Evolutionary conservation across 1,140 invertebrate species (phyloP).

Genomic region (Drosophila sp.): DNA sequence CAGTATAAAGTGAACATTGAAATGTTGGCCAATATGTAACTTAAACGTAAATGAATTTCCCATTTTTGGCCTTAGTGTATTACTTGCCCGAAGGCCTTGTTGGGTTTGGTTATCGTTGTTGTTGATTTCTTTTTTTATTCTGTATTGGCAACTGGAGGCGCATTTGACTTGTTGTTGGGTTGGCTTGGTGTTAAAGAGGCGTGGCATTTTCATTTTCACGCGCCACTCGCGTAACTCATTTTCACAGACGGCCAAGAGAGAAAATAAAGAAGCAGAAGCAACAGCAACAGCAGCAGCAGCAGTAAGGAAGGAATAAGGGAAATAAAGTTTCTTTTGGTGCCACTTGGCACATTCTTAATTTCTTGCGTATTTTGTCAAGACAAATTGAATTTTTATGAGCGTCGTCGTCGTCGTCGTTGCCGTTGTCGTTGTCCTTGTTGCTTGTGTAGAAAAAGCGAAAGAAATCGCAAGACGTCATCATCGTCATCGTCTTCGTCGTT

Average conservation of each 20-base stretch:
- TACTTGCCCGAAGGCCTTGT: conserved; percentile 59
- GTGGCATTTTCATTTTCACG: conserved; percentile 71
- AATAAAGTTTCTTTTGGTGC: conserved; percentile 77
- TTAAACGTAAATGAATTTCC: conserved; percentile 32
- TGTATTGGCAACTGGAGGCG: not conserved
- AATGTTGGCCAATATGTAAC: conserved; percentile 29
- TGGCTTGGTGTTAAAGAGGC: conserved; percentile 28
- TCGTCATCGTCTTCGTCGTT: conserved; percentile 17
- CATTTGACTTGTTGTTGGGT: conserved; percentile 21
- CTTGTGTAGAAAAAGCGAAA: conserved; percentile 47
- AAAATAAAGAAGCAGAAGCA: conserved; percentile 14
- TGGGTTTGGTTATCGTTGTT: conserved; percentile 5
- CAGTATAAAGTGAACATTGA: not conserved
- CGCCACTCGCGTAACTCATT: conserved; percentile 73
- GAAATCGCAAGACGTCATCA: conserved; percentile 61
- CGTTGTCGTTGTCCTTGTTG: conserved; percentile 25
- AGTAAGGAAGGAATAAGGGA: conserved; percentile 56
- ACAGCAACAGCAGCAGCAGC: not conserved
- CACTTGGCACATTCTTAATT: conserved; percentile 81
- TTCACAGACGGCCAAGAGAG: conserved; percentile 57
- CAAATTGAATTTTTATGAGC: conserved; percentile 81
- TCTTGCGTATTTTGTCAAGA: conserved; percentile 81
- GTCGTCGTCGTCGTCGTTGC: conserved; percentile 34
- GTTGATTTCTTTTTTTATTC: conserved; percentile 7
- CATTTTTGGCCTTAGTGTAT: conserved; percentile 57